A percentile compares a stretch with the other conserved stretches of the same genome.
phyloP scores from a whole-genome alignment of 2,888 invertebrate species.

The Iphiclides podalirius region DNA sequence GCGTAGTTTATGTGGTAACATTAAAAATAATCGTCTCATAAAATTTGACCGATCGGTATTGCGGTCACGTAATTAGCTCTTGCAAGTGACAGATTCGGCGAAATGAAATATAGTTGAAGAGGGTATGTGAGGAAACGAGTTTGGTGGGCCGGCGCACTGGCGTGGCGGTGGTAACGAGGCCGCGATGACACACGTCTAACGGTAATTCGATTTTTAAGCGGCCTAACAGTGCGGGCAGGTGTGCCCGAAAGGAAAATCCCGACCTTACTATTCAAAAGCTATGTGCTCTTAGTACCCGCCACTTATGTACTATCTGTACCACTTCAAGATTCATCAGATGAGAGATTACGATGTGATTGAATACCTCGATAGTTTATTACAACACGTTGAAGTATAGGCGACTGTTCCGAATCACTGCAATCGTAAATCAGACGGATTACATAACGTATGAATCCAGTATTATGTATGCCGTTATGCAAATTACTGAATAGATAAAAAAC shows the following conservation, averaged over 20 bases:
- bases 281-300: neutral
- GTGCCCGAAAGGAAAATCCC: constrained; percentile 33
- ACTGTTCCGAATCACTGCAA: neutral
- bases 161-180: constrained; percentile 58
- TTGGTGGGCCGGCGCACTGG: constrained; percentile 48
- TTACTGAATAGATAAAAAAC: constrained; percentile 42
- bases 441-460: constrained; percentile 39
- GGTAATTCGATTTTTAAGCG: constrained; percentile 67
- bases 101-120: constrained; percentile 49
- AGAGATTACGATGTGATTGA: neutral
- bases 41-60: constrained; percentile 1
- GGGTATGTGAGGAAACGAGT: constrained; percentile 65
- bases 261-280: constrained; percentile 3
- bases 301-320: no score
- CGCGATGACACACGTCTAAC: constrained; percentile 77
- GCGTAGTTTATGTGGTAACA: neutral
- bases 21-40: constrained; percentile 1
- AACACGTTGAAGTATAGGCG: neutral
- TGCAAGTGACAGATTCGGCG: constrained; percentile 40
- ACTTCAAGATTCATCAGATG: no score
- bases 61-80: constrained; percentile 14
- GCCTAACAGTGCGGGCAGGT: constrained; percentile 44
- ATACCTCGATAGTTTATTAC: neutral
- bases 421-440: constrained; percentile 33
- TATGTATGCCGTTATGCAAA: constrained; percentile 44